Conservation (phyloP, 1,140 invertebrate species). For the Nomia melanderi region DNA sequence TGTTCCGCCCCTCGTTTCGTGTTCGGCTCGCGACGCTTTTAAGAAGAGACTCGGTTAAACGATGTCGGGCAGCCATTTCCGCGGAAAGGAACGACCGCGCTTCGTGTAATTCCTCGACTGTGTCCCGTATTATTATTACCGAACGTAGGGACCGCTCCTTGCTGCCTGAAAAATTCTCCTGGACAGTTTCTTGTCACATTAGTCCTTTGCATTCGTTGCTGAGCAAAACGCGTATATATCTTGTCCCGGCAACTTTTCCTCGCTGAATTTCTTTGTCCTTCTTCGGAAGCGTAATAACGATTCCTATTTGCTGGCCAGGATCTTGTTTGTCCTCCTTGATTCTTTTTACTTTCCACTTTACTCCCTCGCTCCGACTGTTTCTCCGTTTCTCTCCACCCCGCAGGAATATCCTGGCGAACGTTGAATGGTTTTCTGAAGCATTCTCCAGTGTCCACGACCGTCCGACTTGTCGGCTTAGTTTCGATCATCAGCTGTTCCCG, state of each 20-base stretch:
- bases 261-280: constrained; percentile 14
- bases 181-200: constrained; percentile 33
- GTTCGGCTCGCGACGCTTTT: background rate
- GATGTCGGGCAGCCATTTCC: constrained; percentile 12
- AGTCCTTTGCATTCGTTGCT: constrained; percentile 11
- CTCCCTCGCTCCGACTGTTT: too few relatives aligned
- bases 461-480: constrained; percentile 51
- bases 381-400: background rate
- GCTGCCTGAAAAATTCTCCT: constrained; percentile 27
- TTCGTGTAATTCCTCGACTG: background rate
- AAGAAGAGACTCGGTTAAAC: background rate
- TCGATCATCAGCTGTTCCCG: constrained; percentile 3
- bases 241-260: constrained; percentile 8
- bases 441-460: constrained; percentile 20
- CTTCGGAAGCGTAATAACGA: constrained; percentile 51
- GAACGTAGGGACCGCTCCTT: background rate
- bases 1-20: background rate
- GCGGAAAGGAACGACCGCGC: constrained; percentile 5
- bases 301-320: constrained; percentile 50
- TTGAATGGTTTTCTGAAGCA: constrained; percentile 35
- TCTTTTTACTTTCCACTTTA: background rate
- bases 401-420: constrained; percentile 17
- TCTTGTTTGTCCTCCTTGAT: constrained; percentile 39
- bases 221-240: background rate
- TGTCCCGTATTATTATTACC: constrained; percentile 28